Evolutionary conservation across 1,140 invertebrate genomes (phyloP), one percentile per base, ranked within the genome.

Genomic region (Tetraneura akinire): DNA sequence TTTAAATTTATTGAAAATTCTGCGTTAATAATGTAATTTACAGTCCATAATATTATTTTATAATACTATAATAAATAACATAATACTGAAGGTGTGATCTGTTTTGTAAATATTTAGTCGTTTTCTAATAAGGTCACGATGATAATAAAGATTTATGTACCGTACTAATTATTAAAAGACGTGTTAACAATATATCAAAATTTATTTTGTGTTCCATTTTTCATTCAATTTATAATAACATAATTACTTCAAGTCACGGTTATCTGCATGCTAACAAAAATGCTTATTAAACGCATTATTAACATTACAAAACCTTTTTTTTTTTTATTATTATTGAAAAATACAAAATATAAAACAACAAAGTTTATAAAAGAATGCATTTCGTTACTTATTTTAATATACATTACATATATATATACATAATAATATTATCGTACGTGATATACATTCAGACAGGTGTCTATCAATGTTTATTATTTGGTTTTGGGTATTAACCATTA

Each of bases 241-340:
- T 68, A 21, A 68, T 23, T 11, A 47, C 47, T 47, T 68, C 42
- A 68, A n/a, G 21, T 68, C 66, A 68, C n/a, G 66, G 37, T 0
- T 68, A 26, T 68, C 66, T 26, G 66, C n/a, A 68, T 68, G 47
- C 47, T 68, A 68, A 68, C 37, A 66, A 66, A 68, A 21, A 55
- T 9, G n/a, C n/a, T n/a, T n/a, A n/a, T n/a, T 42, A 66, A 37
- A 68, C 21, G 3, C 23, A 68, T 42, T 13, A 26, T 26, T 26
- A 47, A 47, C 45, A 47, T 21, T 26, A 47, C 37, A 66, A n/a
- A n/a, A n/a, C n/a, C n/a, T n/a, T n/a, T n/a, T n/a, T n/a, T n/a
- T n/a, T n/a, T n/a, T n/a, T 42, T 47, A 68, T 68, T 21, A 18
- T 47, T 68, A 47, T 47, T 16, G 64, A 23, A 47, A 26, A 68